Base-by-base conservation (phyloP, 2,797 vertebrate genomes). In the Distichodus sexfasciatus region DNA sequence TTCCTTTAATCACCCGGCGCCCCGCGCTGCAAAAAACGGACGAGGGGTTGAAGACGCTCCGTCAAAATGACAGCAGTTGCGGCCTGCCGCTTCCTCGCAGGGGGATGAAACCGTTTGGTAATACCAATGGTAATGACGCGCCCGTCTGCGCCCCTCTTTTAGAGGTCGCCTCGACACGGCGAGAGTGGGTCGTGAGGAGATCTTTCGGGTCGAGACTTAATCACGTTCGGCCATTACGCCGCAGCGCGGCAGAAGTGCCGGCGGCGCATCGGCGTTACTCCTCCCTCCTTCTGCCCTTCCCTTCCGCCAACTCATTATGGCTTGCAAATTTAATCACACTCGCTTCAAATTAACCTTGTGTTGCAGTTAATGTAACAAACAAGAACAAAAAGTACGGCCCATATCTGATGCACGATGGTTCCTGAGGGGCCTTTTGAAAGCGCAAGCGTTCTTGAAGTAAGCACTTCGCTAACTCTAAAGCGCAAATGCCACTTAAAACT, bases 331-430 rank as follows among this genome's bases (percentile, higher is more conserved):
- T 83, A 87, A 85, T 69, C 60, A 81, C 59, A 74, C 51, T 72
- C 64, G 76, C 57, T 75, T 60, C 72, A 80, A 76, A 85, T 86
- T 87, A 73, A 86, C 73, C 77, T 85, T 87, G 74, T 71, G 47
- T 51, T 57, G 79, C 55, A 60, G 38, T 66, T 85, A 63, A 79
- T 87, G 72, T 84, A 83, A 84, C 74, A 84, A 81, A 80, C 72
- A 83, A 74, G 71, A 77, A 77, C 29, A 77, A 85, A 85, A 48
- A 50, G 24, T 33, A 28, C 3, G 21, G 46, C 17, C 46, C 29
- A 29, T 59, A n/a, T 29, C 66, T 68, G 43, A 10, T 46, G 11
- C 1, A 5, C 29, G 29, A 40, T 10, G 3, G 26, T n/a, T 15
- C 29, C n/a, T 31, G 26, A 31, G 48, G 48, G 48, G 48, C 21